These are phyloP conservation scores for Scatophagus argus DNA, from an alignment of 2,113 vertebrate species.

Conservation along the genomic window DNA sequence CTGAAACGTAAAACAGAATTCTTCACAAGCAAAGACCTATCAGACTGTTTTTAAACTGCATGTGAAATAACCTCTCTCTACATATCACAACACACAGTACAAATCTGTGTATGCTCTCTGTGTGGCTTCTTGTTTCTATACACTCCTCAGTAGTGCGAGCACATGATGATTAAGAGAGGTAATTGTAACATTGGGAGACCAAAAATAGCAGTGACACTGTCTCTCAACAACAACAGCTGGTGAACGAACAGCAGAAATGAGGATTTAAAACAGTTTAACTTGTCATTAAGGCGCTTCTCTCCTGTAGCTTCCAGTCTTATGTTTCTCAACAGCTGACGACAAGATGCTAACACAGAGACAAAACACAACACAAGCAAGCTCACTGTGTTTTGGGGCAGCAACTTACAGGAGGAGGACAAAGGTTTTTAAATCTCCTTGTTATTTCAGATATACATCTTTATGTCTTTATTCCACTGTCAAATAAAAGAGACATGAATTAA, in stretches of 20 bases:
- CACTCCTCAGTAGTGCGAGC: neutral
- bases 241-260: neutral
- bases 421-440: too few relatives aligned
- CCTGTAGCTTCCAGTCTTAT: neutral
- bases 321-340: neutral
- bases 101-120: neutral
- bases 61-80: neutral
- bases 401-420: neutral
- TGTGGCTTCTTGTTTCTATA: slow-evolving; percentile 7
- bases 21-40: neutral
- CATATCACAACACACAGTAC: neutral
- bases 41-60: neutral
- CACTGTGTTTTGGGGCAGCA: neutral
- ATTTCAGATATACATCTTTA: too few relatives aligned
- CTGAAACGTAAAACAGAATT: neutral
- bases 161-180: slow-evolving; percentile 8
- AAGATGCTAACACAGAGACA: neutral
- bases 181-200: neutral
- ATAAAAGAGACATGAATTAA: too few relatives aligned
- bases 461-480: too few relatives aligned
- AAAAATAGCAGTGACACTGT: slow-evolving; percentile 16
- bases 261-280: neutral
- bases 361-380: neutral
- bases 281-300: slow-evolving; percentile 1
- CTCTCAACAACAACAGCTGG: slow-evolving; percentile 20